phyloP scores from a whole-genome alignment of 2,888 invertebrate genomes.

The Thyatira batis region DNA sequence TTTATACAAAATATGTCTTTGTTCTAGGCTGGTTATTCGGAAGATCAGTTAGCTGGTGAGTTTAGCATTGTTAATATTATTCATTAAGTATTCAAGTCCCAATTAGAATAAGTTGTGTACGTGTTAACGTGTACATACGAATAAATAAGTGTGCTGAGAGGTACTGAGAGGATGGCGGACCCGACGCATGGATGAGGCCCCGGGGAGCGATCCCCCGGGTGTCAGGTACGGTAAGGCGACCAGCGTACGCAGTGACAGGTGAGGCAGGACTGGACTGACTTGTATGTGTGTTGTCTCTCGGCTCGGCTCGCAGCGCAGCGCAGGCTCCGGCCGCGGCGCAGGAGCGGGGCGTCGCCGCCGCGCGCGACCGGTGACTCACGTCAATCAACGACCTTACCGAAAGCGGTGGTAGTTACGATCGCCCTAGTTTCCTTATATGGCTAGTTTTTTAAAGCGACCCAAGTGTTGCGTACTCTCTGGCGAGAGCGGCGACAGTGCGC shows the following conservation, averaged over 20 bases:
- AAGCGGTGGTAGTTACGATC: constrained; percentile 70
- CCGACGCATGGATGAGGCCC: no score
- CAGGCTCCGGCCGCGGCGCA: neutral
- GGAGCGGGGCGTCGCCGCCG: constrained; percentile 30
- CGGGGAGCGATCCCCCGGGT: no score
- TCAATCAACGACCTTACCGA: constrained; percentile 77
- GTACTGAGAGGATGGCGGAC: neutral
- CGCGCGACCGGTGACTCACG: constrained; percentile 62
- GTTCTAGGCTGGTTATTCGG: constrained; percentile 92
- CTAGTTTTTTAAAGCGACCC: constrained; percentile 80
- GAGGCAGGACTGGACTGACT: neutral
- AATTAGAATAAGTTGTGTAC: neutral
- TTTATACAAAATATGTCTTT: constrained; percentile 16
- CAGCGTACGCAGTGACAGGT: neutral
- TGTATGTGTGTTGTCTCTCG: neutral
- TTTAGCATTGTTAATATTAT: constrained; percentile 62
- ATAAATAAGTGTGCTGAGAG: neutral
- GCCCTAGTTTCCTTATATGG: constrained; percentile 84
- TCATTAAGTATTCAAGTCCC: neutral
- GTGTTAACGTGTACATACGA: no score
- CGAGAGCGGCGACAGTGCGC: constrained; percentile 42
- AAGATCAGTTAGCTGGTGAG: constrained; percentile 96
- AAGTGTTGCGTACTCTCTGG: constrained; percentile 43
- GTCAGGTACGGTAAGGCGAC: no score
- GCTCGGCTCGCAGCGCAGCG: no score